phyloP scores from a whole-genome alignment of 2,797 vertebrate species.

The Alfaro cultratus region DNA sequence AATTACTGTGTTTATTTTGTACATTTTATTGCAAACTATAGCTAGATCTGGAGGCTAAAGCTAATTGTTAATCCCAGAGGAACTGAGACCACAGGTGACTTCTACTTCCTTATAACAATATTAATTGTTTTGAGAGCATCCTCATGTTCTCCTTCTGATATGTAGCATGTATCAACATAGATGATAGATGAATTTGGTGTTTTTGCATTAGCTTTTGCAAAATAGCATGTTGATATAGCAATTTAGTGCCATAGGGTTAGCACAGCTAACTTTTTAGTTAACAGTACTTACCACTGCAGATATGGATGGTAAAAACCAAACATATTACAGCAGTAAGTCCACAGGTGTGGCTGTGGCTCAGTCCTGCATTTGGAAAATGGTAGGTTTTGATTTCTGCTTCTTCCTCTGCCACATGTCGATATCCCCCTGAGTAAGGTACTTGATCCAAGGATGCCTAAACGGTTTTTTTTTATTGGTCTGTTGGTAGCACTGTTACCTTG shows the following conservation, averaged over 20 bases:
- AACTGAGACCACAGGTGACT: not conserved
- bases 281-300: no score
- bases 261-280: no score
- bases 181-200: no score
- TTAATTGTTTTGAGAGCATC: no score
- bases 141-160: no score
- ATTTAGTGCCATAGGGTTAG: no score
- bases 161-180: no score
- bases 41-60: not conserved
- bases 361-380: not conserved
- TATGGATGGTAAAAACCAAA: not conserved
- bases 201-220: no score
- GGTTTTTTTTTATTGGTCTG: not conserved
- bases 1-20: not conserved
- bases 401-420: not conserved
- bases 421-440: not conserved
- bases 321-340: not conserved
- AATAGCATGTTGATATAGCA: no score
- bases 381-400: not conserved
- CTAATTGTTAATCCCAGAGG: not conserved
- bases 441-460: not conserved
- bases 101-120: not conserved
- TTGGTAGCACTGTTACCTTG: not conserved
- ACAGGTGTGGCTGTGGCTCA: not conserved
- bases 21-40: not conserved